A percentile compares a stretch with the other conserved stretches of the same genome.
Conservation (phyloP, 2,797 vertebrate genomes). For the Falco cherrug region DNA sequence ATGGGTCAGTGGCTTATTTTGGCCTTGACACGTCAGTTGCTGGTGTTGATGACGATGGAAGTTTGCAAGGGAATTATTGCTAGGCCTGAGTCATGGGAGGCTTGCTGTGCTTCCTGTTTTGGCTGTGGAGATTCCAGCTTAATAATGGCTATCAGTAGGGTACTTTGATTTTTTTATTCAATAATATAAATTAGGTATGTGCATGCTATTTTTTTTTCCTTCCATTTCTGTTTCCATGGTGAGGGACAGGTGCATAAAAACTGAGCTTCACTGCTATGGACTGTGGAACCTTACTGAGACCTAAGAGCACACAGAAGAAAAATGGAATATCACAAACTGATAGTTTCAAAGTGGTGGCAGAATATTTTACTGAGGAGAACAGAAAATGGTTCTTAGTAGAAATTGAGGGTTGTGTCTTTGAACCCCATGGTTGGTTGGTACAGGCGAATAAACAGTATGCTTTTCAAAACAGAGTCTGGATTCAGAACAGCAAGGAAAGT, state of each 20-base stretch:
- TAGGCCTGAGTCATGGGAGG: background rate
- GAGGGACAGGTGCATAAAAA: background rate
- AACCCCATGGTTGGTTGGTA: background rate
- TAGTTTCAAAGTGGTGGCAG: background rate
- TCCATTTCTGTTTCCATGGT: background rate
- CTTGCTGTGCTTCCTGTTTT: background rate
- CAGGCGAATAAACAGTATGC: background rate
- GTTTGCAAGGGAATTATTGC: background rate
- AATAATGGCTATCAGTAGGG: background rate
- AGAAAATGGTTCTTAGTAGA: background rate
- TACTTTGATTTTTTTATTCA: background rate
- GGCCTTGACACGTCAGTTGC: background rate
- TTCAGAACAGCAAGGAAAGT: background rate
- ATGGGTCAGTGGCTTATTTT: background rate
- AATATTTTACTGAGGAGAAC: background rate
- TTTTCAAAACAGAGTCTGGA: background rate
- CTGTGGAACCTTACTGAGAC: background rate
- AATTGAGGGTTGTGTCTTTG: background rate
- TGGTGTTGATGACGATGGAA: background rate
- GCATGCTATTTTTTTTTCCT: background rate
- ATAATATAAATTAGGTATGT: background rate
- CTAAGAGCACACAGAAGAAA: background rate
- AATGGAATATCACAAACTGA: background rate
- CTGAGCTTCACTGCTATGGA: background rate
- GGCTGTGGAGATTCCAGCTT: background rate